Percentiles rank a stretch among this genome's conserved stretches.
Conservation (phyloP, 1,140 invertebrate species). For the Heliconius congener region DNA sequence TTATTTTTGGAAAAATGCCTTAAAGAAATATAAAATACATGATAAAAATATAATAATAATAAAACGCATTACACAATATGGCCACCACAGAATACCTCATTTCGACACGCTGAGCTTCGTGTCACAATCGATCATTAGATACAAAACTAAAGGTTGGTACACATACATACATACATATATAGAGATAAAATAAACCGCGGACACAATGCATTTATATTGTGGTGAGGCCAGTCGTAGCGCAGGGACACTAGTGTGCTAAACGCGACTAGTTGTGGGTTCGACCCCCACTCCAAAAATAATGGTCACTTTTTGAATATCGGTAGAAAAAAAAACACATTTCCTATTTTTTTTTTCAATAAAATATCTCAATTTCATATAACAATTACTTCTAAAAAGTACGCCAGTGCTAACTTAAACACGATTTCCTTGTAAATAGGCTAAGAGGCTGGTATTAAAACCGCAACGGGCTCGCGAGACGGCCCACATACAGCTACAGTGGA, state of each 20-base stretch:
- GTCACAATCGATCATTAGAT: conserved; percentile 7
- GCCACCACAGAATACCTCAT: neutral
- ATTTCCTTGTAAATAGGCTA: conserved; percentile 8
- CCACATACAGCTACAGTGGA: neutral
- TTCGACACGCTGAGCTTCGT: conserved; percentile 2
- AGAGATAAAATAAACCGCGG: neutral
- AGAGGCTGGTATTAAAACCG: conserved; percentile 4
- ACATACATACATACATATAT: neutral
- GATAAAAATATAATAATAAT: neutral
- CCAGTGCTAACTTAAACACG: neutral
- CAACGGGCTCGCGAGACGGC: conserved; percentile 2
- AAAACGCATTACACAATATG: neutral
- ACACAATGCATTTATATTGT: neutral
- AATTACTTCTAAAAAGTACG: neutral
- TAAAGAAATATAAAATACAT: neutral
- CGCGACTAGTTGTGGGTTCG: too few species aligned
- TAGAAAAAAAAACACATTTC: too few species aligned
- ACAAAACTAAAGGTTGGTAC: neutral
- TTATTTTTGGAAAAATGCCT: neutral
- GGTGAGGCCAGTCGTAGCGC: neutral
- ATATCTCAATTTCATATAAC: neutral
- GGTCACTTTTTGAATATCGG: too few species aligned
- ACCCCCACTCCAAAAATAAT: too few species aligned
- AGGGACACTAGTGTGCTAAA: too few species aligned
- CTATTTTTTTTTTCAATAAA: too few species aligned